Conservation (phyloP, 2,888 invertebrate species). For the Philereme vetulata region DNA sequence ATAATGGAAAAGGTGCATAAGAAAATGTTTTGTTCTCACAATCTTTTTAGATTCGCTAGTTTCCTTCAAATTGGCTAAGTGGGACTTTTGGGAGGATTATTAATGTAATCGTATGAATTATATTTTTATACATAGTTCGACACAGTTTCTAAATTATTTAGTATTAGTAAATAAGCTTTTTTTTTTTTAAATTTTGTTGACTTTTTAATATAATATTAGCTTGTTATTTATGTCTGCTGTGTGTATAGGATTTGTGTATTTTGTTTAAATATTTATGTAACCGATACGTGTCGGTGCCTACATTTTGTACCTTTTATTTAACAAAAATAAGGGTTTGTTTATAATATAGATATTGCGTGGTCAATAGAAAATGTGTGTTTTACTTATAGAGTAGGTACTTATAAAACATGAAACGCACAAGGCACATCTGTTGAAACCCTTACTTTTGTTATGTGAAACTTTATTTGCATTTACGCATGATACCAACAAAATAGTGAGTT, state of each 20-base stretch:
- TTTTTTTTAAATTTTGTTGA: constrained; percentile 30
- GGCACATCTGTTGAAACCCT: background rate
- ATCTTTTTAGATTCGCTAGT: constrained; percentile 20
- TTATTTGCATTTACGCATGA: constrained; percentile 14
- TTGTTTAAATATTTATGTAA: background rate
- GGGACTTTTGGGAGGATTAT: constrained; percentile 7
- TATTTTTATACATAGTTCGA: constrained; percentile 2
- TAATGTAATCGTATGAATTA: background rate
- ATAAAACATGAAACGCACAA: no score
- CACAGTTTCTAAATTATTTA: constrained; percentile 3
- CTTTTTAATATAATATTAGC: constrained; percentile 32
- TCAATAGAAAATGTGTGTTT: no score
- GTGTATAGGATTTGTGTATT: background rate
- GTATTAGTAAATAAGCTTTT: constrained; percentile 2
- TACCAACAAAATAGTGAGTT: constrained; percentile 7
- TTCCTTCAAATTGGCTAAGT: constrained; percentile 3
- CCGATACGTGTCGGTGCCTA: background rate
- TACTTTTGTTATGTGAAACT: constrained; percentile 4
- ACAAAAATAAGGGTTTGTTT: background rate
- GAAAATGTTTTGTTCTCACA: background rate
- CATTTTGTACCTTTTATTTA: background rate
- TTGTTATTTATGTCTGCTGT: constrained; percentile 13
- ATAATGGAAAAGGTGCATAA: no score
- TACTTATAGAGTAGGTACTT: background rate
- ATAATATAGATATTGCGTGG: background rate